Conservation (phyloP, 1,140 invertebrate genomes). For the Kradibia gibbosae region DNA sequence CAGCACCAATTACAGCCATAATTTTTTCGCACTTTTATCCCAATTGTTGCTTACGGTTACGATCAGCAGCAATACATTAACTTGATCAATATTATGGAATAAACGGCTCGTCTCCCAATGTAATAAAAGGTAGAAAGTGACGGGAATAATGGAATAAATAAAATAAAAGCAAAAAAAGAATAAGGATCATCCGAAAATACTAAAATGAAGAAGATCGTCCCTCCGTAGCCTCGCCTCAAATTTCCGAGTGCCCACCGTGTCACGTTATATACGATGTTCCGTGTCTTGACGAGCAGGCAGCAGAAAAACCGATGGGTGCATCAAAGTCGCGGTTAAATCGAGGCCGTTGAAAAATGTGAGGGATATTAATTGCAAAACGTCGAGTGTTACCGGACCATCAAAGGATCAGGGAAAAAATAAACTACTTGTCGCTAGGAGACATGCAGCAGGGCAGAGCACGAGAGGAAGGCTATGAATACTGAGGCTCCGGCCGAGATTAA, state of each 20-base stretch:
- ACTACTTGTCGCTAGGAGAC: not conserved
- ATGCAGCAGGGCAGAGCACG: not conserved
- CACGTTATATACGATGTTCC: slow-evolving; percentile 33
- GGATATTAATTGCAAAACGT: slow-evolving; percentile 66
- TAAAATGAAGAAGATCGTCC: not conserved
- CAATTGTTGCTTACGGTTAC: too few species aligned
- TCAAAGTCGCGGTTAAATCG: slow-evolving; percentile 57
- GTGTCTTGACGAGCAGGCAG: slow-evolving; percentile 20
- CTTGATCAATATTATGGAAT: slow-evolving; percentile 15
- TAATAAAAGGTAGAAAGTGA: not conserved
- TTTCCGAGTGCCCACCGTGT: slow-evolving; percentile 26
- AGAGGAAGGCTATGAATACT: not conserved
- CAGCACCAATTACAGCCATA: too few species aligned
- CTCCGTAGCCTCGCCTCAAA: slow-evolving; percentile 23
- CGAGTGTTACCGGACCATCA: slow-evolving; percentile 31
- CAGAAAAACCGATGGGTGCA: slow-evolving; percentile 51
- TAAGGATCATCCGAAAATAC: too few species aligned
- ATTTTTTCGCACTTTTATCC: too few species aligned
- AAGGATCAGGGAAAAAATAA: not conserved
- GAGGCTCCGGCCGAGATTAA: not conserved
- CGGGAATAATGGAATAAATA: not conserved
- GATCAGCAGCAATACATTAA: too few species aligned
- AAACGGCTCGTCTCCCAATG: slow-evolving; percentile 44
- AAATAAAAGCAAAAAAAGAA: not conserved
- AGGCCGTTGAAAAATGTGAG: slow-evolving; percentile 59